Percentiles rank a stretch among this genome's conserved stretches.
Conservation (phyloP, 1,140 invertebrate species). For the Anoplolepis gracilipes region DNA sequence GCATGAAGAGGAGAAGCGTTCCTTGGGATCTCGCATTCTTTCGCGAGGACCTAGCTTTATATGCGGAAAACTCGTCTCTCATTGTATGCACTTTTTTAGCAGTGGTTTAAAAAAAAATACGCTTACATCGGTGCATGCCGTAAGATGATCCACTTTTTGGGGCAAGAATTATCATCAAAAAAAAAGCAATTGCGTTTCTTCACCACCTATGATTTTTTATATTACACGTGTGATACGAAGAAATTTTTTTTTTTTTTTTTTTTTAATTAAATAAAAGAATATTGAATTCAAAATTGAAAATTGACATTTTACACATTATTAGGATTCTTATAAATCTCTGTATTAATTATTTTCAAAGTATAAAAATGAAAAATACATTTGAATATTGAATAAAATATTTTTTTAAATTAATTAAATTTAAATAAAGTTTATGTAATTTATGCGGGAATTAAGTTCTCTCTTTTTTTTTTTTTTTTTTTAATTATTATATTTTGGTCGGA, state of each 20-base stretch:
- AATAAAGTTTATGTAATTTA: background rate
- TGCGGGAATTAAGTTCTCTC: too few relatives aligned
- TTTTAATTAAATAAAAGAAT: background rate
- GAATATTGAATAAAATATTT: background rate
- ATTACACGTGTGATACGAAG: background rate
- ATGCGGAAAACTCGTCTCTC: slow-evolving; percentile 73
- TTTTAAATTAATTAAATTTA: background rate
- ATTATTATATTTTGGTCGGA: background rate
- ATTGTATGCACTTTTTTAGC: slow-evolving; percentile 71
- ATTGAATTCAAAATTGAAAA: background rate
- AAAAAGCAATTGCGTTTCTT: background rate
- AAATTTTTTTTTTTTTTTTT: too few relatives aligned
- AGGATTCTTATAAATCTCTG: background rate
- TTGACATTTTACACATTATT: background rate
- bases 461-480: background rate
- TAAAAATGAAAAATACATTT: background rate
- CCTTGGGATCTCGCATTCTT: slow-evolving; percentile 80
- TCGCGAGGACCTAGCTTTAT: slow-evolving; percentile 76
- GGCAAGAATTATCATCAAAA: background rate
- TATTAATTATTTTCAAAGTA: background rate
- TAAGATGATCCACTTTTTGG: slow-evolving; percentile 7
- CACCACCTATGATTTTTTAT: background rate
- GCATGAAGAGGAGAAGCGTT: slow-evolving; percentile 75
- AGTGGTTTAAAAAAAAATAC: slow-evolving; percentile 44
- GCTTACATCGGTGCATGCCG: background rate